A percentile compares a stretch with the other conserved stretches of the same genome.
phyloP scores from a whole-genome alignment of 2,113 vertebrate genomes.

The Tachysurus fulvidraco region DNA sequence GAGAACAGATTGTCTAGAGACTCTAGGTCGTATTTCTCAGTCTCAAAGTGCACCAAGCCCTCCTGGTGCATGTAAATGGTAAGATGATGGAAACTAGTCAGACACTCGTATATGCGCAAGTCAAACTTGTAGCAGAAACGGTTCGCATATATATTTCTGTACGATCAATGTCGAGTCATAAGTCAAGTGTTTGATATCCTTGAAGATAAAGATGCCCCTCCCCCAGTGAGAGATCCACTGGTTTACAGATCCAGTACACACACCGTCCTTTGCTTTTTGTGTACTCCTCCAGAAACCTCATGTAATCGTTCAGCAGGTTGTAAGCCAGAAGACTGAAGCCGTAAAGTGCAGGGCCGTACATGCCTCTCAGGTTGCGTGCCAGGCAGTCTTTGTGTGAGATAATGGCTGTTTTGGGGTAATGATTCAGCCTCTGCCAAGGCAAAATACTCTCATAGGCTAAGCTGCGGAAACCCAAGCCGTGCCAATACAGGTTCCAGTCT shows the following conservation, averaged over 20 bases:
- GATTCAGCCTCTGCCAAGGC: slow-evolving; percentile 82
- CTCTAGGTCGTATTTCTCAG: slow-evolving; percentile 76
- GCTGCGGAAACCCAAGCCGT: slow-evolving; percentile 67
- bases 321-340: slow-evolving; percentile 76
- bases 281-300: slow-evolving; percentile 73
- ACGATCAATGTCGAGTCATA: slow-evolving; percentile 74
- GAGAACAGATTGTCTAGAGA: slow-evolving; percentile 72
- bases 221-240: slow-evolving; percentile 75
- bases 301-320: slow-evolving; percentile 77
- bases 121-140: slow-evolving; percentile 83
- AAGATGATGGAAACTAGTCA: slow-evolving; percentile 78
- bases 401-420: slow-evolving; percentile 74
- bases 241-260: slow-evolving; percentile 81
- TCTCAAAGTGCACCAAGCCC: slow-evolving; percentile 79
- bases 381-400: slow-evolving; percentile 81
- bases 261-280: slow-evolving; percentile 55
- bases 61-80: slow-evolving; percentile 78
- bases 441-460: slow-evolving; percentile 67
- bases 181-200: slow-evolving; percentile 73
- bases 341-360: slow-evolving; percentile 69
- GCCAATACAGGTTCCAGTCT: slow-evolving; percentile 81
- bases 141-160: slow-evolving; percentile 78
- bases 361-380: slow-evolving; percentile 70
- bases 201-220: slow-evolving; percentile 78
- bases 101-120: slow-evolving; percentile 79